A percentile compares a stretch with the other conserved stretches of the same genome.
Evolutionary conservation across 2,888 invertebrate genomes (phyloP).

Genomic region (Zaprionus lineosus): DNA sequence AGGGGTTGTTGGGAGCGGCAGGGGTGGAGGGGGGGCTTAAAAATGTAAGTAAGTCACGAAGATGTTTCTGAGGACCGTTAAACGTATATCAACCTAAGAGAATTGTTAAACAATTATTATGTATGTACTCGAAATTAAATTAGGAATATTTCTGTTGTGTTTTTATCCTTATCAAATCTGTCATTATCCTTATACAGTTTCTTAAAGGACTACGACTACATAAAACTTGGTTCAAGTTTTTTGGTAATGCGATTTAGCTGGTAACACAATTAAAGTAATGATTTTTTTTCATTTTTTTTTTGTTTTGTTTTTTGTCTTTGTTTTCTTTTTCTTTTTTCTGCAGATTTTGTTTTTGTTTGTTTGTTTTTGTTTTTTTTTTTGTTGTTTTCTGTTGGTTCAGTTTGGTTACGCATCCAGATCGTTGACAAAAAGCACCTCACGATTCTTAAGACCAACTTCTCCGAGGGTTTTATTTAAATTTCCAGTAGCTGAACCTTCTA

Average conservation of each 20-base stretch:
- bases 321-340: constrained; percentile 8
- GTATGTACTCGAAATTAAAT: constrained; percentile 58
- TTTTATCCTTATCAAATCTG: too few species aligned
- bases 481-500: constrained; percentile 47
- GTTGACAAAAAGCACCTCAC: constrained; percentile 96
- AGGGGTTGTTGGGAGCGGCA: too few species aligned
- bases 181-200: constrained; percentile 13
- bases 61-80: constrained; percentile 33
- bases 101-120: constrained; percentile 66
- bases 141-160: constrained; percentile 59
- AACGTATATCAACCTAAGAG: constrained; percentile 49
- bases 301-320: not conserved
- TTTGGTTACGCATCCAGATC: constrained; percentile 90
- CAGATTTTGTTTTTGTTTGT: too few species aligned
- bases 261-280: constrained; percentile 46
- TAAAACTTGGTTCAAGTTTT: constrained; percentile 68
- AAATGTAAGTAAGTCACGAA: too few species aligned
- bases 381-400: constrained; percentile 31
- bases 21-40: too few species aligned
- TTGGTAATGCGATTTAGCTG: constrained; percentile 63
- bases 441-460: constrained; percentile 92
- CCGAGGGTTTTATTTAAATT: constrained; percentile 74
- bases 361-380: constrained; percentile 10
- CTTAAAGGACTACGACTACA: constrained; percentile 52
- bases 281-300: constrained; percentile 3